Base-by-base conservation (phyloP, 2,888 invertebrate genomes). In the Abrostola triplasia region DNA sequence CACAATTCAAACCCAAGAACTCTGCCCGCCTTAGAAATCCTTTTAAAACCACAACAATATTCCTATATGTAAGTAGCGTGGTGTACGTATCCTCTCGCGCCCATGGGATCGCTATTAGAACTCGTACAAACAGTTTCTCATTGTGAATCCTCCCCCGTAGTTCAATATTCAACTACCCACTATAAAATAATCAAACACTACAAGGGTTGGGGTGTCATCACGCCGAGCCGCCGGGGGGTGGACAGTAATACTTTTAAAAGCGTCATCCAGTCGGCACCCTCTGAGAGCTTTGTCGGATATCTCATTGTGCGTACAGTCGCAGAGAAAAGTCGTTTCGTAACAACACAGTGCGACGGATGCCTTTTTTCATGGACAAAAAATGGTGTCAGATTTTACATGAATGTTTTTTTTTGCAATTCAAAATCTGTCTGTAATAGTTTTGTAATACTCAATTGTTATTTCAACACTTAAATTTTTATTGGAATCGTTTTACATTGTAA, bases 201-300 rank as follows among this genome's bases (percentile, higher is more conserved):
- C 80, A 84, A 85, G 86, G 87, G 86, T 85, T 85, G 77, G 84
- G 85, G 83, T 83, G 82, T 77, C 80, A 77, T 76, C 73, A 63
- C 60, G 64, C 59, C 76, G 55, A 56, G 48, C 41, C 59, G 53
- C 55, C 47, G 52, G 70, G 80, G 84, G 84, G 81, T 81, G 85
- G 77, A 81, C 80, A 82, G 90, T 93, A 93, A 94, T 94, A 93
- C 92, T 91, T 92, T 93, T 94, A 93, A 94, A 93, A 94, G 93
- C 92, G 85, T 88, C 88, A 85, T 84, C 85, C 82, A 82, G 80
- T 76, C 87, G 85, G 84, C 87, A 84, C 77, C 87, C 88, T 87
- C 83, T 77, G 78, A 79, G 82, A 79, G 86, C 89, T 90, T 90
- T 91, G 89, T 88, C 81, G 75, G 78, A 82, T 77, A 87, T 88